phyloP scores from a whole-genome alignment of 2,888 invertebrate genomes.

The Leptinotarsa peninsularis region DNA sequence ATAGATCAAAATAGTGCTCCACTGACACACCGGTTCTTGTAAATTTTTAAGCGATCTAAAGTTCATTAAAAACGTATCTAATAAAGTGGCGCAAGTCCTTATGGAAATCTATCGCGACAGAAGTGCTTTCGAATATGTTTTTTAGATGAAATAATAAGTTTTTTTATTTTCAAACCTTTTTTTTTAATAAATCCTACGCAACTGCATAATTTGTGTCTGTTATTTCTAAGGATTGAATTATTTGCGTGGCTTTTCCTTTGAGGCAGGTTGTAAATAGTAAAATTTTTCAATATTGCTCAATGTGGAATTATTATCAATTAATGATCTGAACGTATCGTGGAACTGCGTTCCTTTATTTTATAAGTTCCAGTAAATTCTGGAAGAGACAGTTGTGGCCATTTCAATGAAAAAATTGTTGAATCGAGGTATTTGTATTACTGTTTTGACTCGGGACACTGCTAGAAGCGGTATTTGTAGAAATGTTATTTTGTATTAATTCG shows the following conservation, averaged over 20 bases:
- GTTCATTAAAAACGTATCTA: constrained; percentile 32
- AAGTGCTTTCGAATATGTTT: constrained; percentile 28
- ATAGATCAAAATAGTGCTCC: constrained; percentile 31
- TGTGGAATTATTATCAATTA: constrained; percentile 19
- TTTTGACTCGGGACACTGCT: too few relatives aligned
- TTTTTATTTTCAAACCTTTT: constrained; percentile 28
- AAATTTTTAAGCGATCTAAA: constrained; percentile 21
- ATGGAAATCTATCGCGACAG: constrained; percentile 20
- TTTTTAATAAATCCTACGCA: constrained; percentile 25
- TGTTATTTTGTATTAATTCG: not conserved
- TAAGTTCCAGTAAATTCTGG: constrained; percentile 16
- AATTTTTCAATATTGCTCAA: constrained; percentile 23
- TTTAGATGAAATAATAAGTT: constrained; percentile 25
- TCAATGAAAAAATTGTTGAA: too few relatives aligned
- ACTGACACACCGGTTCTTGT: constrained; percentile 23
- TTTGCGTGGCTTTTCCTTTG: constrained; percentile 28
- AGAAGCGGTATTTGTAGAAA: not conserved
- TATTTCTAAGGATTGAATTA: constrained; percentile 22
- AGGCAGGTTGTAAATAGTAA: constrained; percentile 30
- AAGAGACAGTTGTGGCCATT: too few relatives aligned
- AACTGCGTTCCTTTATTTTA: constrained; percentile 24
- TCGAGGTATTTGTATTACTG: too few relatives aligned
- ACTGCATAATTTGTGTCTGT: constrained; percentile 24
- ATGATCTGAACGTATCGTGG: constrained; percentile 13
- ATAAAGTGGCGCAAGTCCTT: constrained; percentile 6